Evolutionary conservation across 2,113 vertebrate species (phyloP), one percentile per base, ranked within the genome.

Genomic region (Psittacus erithacus): DNA sequence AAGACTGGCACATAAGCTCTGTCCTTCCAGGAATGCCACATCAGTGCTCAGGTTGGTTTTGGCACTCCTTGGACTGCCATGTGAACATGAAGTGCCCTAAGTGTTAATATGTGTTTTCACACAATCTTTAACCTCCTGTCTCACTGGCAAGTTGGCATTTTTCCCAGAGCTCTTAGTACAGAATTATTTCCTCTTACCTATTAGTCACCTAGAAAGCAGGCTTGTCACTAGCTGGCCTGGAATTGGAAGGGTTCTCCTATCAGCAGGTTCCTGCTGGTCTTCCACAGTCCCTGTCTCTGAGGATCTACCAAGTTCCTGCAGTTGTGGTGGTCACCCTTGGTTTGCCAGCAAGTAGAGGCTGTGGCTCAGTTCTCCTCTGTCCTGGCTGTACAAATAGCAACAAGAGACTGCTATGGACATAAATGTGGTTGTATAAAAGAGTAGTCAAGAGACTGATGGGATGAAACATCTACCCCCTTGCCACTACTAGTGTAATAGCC

Each of bases 91-190:
- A 67, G 64, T 69, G 28, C 73, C 38, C 73, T 92, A 76, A 79
- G 43, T 73, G 5, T 92, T 70, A 55, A 68, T 93, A 86, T 62
- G 64, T 49, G 44, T 80, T 92, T 67, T 93, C 69, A 27, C 31
- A 29, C n/a, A 82, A 82, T 90, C 77, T 88, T 96, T 90, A 77
- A 74, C 93, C 79, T 90, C 49, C 63, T 46, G 24, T 82, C 79
- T 79, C n/a, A 31, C 59, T 86, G 71, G 71, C 28, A 86, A 17
- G 17, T 13, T 90, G 94, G 82, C 91, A 50, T 82, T 87, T 85
- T 47, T 79, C 82, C 90, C 63, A 79, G 47, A 82, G 29, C 47
- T 90, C 11, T 71, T 78, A 38, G 5, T 41, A 69, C 63, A 57
- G 65, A 82, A 76, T 91, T 79, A 53, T 70, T 90, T 94, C 68